phyloP scores from a whole-genome alignment of 2,888 invertebrate species.

The Amiota communis region DNA sequence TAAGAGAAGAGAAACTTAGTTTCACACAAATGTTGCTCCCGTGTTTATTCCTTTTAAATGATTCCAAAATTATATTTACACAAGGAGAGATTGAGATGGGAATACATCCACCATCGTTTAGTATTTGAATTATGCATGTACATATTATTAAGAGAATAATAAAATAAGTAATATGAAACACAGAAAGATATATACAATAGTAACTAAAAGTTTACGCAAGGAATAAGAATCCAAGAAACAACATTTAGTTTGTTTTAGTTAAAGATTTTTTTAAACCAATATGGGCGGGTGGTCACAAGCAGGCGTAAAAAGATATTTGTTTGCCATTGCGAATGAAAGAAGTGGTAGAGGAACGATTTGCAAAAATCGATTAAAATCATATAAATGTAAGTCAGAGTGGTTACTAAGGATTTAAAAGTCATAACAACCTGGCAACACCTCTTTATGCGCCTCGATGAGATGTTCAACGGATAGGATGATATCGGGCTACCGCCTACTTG shows the following conservation, averaged over 20 bases:
- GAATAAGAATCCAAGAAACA: not conserved
- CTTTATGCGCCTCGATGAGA: constrained; percentile 51
- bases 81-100: too few relatives aligned
- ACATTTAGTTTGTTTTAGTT: too few relatives aligned
- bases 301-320: constrained; percentile 23
- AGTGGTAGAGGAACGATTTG: constrained; percentile 52
- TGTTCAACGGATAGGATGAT: not conserved
- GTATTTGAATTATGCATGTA: too few relatives aligned
- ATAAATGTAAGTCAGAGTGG: constrained; percentile 67
- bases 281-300: constrained; percentile 11
- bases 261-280: constrained; percentile 19
- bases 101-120: too few relatives aligned
- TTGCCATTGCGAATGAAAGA: not conserved
- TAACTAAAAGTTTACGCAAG: not conserved
- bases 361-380: constrained; percentile 71
- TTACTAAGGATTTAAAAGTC: constrained; percentile 69
- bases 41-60: constrained; percentile 12
- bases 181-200: too few relatives aligned
- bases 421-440: constrained; percentile 71
- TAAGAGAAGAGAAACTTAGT: constrained; percentile 32
- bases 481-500: constrained; percentile 33
- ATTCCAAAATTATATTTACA: not conserved
- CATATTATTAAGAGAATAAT: too few relatives aligned
- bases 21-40: constrained; percentile 30
- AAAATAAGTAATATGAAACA: too few relatives aligned